Conservation (phyloP, 2,888 invertebrate genomes). For the Meloe dianella region DNA sequence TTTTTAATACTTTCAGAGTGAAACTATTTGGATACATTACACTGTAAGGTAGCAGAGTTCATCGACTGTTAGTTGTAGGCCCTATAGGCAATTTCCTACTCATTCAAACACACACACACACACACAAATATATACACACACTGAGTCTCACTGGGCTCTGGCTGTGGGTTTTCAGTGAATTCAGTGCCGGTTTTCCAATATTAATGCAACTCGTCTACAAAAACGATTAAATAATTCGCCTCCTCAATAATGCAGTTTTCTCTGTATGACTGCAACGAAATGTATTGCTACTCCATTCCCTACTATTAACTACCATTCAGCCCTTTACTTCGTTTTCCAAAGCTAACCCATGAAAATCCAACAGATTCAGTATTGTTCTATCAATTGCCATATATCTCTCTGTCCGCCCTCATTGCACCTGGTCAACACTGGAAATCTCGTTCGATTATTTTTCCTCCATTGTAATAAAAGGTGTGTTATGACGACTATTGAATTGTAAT, state of each 20-base stretch:
- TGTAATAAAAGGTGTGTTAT: neutral
- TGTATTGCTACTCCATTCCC: too few species aligned
- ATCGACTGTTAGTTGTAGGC: neutral
- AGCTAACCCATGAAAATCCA: constrained; percentile 20
- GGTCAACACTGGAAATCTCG: constrained; percentile 10
- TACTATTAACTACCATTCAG: constrained; percentile 16
- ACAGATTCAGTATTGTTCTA: constrained; percentile 27
- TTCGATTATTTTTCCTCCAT: constrained; percentile 14
- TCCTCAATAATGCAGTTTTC: constrained; percentile 53
- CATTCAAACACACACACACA: neutral
- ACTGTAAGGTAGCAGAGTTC: neutral
- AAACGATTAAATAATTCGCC: constrained; percentile 57
- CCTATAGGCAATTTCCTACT: neutral
- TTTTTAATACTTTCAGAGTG: too few species aligned
- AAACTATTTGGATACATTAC: neutral
- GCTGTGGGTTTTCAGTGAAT: neutral
- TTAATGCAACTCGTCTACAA: constrained; percentile 55
- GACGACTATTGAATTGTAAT: neutral
- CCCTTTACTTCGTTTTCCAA: constrained; percentile 29
- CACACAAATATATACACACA: too few species aligned
- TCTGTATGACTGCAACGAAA: constrained; percentile 44
- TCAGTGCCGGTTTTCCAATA: constrained; percentile 32
- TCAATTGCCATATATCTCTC: constrained; percentile 13
- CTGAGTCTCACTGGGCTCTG: neutral
- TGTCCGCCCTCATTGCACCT: constrained; percentile 7